A percentile compares a stretch with the other conserved stretches of the same genome.
phyloP scores from a whole-genome alignment of 2,888 invertebrate genomes.

The Nebria salina region DNA sequence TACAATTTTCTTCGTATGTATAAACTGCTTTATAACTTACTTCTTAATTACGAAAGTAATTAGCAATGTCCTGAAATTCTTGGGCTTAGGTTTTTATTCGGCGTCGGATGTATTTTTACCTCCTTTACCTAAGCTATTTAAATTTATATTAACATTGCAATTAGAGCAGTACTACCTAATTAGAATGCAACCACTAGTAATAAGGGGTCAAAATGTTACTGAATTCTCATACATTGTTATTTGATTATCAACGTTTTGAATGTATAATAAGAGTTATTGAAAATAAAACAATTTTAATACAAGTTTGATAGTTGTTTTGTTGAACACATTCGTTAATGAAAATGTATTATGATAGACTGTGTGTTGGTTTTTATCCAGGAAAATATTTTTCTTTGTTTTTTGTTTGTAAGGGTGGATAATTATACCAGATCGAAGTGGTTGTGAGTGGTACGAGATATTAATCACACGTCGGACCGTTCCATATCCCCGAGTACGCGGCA shows the following conservation, averaged over 20 bases:
- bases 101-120: background rate
- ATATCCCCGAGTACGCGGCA: slow-evolving; percentile 2
- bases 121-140: background rate
- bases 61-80: slow-evolving; percentile 15
- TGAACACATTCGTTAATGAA: background rate
- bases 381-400: background rate
- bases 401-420: background rate
- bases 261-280: background rate
- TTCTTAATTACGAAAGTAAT: slow-evolving; percentile 41
- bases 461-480: background rate
- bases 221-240: background rate
- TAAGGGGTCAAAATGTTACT: too few relatives aligned
- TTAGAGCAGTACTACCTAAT: background rate
- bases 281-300: background rate
- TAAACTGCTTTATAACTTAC: slow-evolving; percentile 33
- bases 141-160: background rate
- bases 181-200: background rate
- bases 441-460: slow-evolving; percentile 5
- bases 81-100: background rate
- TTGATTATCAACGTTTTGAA: background rate
- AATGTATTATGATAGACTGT: slow-evolving; percentile 1
- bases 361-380: background rate
- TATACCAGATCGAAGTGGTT: background rate
- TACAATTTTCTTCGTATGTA: slow-evolving; percentile 28
- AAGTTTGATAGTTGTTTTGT: background rate